These are phyloP conservation scores for Geococcyx californianus DNA, from an alignment of 2,113 vertebrate genomes.

Conservation along the genomic window DNA sequence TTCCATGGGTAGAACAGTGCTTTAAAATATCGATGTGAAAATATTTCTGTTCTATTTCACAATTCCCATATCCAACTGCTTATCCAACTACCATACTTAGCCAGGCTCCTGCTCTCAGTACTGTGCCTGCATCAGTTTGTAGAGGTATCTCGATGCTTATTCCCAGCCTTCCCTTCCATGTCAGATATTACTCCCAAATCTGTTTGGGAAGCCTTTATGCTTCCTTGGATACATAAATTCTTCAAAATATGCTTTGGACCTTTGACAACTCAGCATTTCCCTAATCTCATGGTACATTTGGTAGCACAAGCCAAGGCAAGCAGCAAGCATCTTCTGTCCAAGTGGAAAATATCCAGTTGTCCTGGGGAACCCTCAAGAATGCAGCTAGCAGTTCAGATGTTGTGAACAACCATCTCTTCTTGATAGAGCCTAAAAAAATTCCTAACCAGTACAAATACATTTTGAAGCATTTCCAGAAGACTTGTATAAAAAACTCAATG, in stretches of 20 bases:
- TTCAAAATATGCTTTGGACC: neutral
- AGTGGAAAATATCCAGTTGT: neutral
- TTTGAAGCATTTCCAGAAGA: neutral
- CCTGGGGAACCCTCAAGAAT: neutral
- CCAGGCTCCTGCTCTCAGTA: neutral
- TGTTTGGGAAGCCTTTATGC: neutral
- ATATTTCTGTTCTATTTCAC: neutral
- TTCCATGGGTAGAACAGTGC: neutral
- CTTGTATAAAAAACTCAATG: neutral
- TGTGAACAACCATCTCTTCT: neutral
- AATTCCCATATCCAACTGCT: neutral
- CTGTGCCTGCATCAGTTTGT: neutral
- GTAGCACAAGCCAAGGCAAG: neutral
- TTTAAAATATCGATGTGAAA: neutral
- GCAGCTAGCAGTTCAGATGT: neutral
- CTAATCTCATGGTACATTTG: accelerated
- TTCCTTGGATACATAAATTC: neutral
- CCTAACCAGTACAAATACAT: neutral
- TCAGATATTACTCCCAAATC: neutral
- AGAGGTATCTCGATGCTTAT: neutral
- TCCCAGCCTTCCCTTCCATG: neutral
- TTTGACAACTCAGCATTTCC: neutral
- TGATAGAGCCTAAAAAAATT: neutral
- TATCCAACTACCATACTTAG: neutral
- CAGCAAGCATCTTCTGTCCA: neutral